Conservation (phyloP, 2,888 invertebrate genomes). For the Trissoscelio sp. region DNA sequence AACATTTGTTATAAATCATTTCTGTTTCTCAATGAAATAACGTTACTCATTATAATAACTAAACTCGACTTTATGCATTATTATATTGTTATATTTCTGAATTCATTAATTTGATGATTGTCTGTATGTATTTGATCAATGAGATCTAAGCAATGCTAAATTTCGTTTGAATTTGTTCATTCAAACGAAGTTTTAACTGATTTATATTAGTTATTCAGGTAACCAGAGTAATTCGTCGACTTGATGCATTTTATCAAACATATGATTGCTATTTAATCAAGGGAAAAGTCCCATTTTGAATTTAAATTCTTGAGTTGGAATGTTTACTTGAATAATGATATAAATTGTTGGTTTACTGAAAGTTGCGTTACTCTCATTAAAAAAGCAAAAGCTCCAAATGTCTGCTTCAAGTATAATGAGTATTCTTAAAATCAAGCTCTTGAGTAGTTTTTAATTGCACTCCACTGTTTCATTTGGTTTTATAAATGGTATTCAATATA, state of each 20-base stretch:
- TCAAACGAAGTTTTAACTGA: neutral
- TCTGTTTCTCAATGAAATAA: too few relatives aligned
- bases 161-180: neutral
- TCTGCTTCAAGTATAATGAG: neutral
- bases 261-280: neutral
- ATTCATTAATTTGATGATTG: slow-evolving; percentile 3
- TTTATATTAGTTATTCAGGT: slow-evolving; percentile 26
- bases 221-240: slow-evolving; percentile 22
- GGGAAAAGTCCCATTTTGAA: neutral
- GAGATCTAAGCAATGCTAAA: slow-evolving; percentile 1
- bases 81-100: neutral
- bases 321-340: slow-evolving; percentile 10
- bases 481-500: neutral
- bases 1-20: neutral
- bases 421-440: slow-evolving; percentile 13
- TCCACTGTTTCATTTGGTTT: neutral
- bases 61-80: neutral
- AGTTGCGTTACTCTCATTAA: neutral
- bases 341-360: neutral
- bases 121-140: slow-evolving; percentile 1
- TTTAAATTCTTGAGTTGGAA: neutral
- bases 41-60: neutral
- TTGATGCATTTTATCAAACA: neutral
- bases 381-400: neutral
- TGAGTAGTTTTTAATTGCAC: neutral